Evolutionary conservation across 2,113 vertebrate genomes (phyloP).

Genomic region (Tychaedon coryphoeus): DNA sequence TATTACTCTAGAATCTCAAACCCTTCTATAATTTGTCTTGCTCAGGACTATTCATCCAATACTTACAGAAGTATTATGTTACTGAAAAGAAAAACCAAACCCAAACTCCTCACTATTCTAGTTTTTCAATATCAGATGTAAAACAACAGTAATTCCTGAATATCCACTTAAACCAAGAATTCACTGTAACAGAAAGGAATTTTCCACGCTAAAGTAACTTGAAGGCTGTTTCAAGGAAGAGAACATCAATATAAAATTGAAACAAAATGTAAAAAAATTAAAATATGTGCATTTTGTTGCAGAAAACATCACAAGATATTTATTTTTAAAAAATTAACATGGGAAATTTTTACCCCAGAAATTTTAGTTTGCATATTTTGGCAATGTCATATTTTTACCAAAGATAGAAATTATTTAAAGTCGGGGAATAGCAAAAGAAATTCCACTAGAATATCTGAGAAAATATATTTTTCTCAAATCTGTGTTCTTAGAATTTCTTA

Average conservation of each 20-base stretch:
- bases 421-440: not conserved
- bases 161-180: not conserved
- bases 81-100: not conserved
- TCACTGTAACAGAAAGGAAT: not conserved
- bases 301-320: not conserved
- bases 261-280: not conserved
- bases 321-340: not conserved
- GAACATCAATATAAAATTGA: not conserved
- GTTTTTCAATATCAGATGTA: not conserved
- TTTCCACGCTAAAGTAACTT: not conserved
- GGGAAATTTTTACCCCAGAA: not conserved
- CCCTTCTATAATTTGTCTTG: not conserved
- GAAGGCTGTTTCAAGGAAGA: not conserved
- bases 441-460: not conserved
- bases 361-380: not conserved
- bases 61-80: not conserved
- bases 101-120: not conserved
- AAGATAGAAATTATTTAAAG: not conserved
- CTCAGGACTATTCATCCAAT: not conserved
- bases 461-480: not conserved
- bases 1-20: not conserved
- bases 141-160: not conserved
- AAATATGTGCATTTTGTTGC: not conserved
- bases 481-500: not conserved
- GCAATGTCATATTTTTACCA: not conserved